phyloP scores from a whole-genome alignment of 2,797 vertebrate species.

The Chelmon rostratus region DNA sequence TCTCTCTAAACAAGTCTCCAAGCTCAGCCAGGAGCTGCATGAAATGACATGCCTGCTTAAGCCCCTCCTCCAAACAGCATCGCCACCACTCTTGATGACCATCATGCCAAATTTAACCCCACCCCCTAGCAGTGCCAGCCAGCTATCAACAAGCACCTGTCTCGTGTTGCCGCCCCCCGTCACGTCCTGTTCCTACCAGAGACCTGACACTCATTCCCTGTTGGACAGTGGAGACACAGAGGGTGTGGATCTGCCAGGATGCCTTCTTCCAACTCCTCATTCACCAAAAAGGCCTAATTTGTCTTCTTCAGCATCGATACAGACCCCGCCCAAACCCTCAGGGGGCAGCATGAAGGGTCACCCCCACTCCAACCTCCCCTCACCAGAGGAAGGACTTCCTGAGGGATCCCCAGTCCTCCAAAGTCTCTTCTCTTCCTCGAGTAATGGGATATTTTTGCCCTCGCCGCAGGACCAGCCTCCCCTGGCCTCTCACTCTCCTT shows the following conservation, averaged over 20 bases:
- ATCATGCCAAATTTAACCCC: slow-evolving; percentile 75
- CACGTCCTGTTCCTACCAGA: slow-evolving; percentile 52
- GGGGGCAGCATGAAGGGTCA: slow-evolving; percentile 10
- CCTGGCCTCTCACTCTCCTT: slow-evolving; percentile 69
- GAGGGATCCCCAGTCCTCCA: slow-evolving; percentile 26
- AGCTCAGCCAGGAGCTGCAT: slow-evolving; percentile 88
- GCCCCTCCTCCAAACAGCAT: slow-evolving; percentile 82
- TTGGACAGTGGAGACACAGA: slow-evolving; percentile 79
- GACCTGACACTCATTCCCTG: slow-evolving; percentile 71
- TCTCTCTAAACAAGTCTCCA: slow-evolving; percentile 87
- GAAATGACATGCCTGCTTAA: slow-evolving; percentile 87
- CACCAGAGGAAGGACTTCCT: slow-evolving; percentile 38
- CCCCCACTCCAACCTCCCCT: slow-evolving; percentile 26
- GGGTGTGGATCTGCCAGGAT: slow-evolving; percentile 75
- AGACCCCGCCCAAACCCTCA: slow-evolving; percentile 9
- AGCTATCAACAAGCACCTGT: slow-evolving; percentile 58
- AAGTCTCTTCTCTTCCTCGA: slow-evolving; percentile 49
- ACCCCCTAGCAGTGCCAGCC: slow-evolving; percentile 71
- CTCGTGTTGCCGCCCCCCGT: slow-evolving; percentile 30
- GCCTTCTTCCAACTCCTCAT: slow-evolving; percentile 81
- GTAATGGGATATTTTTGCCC: slow-evolving; percentile 59
- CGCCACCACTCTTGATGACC: slow-evolving; percentile 74
- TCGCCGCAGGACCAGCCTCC: slow-evolving; percentile 64
- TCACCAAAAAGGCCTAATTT: slow-evolving; percentile 65
- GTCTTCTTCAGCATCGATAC: slow-evolving; percentile 47